Base-by-base conservation (phyloP, 1,140 invertebrate genomes). In the Hormaphis cornu region DNA sequence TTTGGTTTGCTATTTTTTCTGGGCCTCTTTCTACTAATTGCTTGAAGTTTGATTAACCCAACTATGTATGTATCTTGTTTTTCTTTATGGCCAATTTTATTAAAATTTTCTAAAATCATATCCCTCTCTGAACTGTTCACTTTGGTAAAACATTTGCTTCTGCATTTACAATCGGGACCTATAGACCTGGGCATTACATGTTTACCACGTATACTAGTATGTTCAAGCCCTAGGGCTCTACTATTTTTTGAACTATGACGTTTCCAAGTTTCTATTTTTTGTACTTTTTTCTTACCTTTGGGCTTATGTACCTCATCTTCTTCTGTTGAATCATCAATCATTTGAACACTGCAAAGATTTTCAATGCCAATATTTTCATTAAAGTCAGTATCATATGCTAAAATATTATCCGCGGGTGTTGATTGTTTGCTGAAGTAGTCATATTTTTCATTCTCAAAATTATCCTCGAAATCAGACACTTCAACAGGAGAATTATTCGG, bases 1-100 rank as follows among this genome's bases (percentile, higher is more conserved):
- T 56, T 69, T 69, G 40, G n/a, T 54, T 59, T 71, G 28, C 7
- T 54, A 54, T 54, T 54, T 12, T 54, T 54, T 54, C 52, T 54
- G 28, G 52, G 28, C 18, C 52, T 54, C 18, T 54, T 28, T 20
- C 52, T 54, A 54, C 0, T 33, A 54, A 33, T 33, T 54, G 52
- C 26, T 54, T 54, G 52, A 54, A 54, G 28, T 54, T 54, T 54
- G 16, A 54, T 54, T 33, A 54, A 54, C 28, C 28, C 52, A 33
- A 33, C 28, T 54, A 33, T 54, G n/a, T 54, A 54, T 18, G 26
- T 54, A 30, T 54, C 52, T 33, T 54, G 52, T 54, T 54, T 54
- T 12, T 54, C 28, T 54, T 54, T 54, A 54, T 54, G 0, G 28
- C n/a, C 52, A 54, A 54, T 54, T 54, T 54, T 54, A 54, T 33